phyloP scores from a whole-genome alignment of 64 coral and sea anemone genomes.

The Porites australiensis region DNA sequence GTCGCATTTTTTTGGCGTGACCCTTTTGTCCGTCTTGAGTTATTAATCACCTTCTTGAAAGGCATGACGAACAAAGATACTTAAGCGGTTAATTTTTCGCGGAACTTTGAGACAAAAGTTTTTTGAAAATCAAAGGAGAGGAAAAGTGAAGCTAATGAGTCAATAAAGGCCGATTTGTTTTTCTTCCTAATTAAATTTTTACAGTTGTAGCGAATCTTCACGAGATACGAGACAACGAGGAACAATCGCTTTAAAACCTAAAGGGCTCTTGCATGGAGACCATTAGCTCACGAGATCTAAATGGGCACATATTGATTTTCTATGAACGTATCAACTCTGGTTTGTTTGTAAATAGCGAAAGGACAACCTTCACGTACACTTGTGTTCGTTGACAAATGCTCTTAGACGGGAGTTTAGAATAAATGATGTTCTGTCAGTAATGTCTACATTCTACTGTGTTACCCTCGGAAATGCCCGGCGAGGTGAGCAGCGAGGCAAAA shows the following conservation, averaged over 20 bases:
- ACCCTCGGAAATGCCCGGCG: not conserved
- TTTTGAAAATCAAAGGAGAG: not conserved
- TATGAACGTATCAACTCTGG: not conserved
- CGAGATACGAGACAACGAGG: not conserved
- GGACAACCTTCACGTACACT: not conserved
- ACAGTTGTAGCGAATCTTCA: not conserved
- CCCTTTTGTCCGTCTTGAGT: not conserved
- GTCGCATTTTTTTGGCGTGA: slow-evolving; percentile 5
- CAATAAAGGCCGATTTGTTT: not conserved
- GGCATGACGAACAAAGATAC: slow-evolving; percentile 26
- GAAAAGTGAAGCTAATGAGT: slow-evolving; percentile 3
- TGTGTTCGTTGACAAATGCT: not conserved
- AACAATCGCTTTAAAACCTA: not conserved
- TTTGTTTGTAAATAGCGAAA: slow-evolving; percentile 40
- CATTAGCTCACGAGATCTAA: not conserved
- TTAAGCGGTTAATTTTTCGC: slow-evolving; percentile 1
- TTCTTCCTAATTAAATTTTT: slow-evolving; percentile 9
- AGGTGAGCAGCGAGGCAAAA: not conserved
- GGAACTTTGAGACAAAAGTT: not conserved
- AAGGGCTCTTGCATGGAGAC: not conserved
- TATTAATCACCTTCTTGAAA: slow-evolving; percentile 21
- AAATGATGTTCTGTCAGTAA: too few species aligned
- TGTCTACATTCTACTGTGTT: not conserved
- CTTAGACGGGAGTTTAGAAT: not conserved
- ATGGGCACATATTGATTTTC: slow-evolving; percentile 30